Evolutionary conservation across 2,797 vertebrate genomes (phyloP), one percentile per base, ranked within the genome.

Genomic region (Hylomyscus alleni): DNA sequence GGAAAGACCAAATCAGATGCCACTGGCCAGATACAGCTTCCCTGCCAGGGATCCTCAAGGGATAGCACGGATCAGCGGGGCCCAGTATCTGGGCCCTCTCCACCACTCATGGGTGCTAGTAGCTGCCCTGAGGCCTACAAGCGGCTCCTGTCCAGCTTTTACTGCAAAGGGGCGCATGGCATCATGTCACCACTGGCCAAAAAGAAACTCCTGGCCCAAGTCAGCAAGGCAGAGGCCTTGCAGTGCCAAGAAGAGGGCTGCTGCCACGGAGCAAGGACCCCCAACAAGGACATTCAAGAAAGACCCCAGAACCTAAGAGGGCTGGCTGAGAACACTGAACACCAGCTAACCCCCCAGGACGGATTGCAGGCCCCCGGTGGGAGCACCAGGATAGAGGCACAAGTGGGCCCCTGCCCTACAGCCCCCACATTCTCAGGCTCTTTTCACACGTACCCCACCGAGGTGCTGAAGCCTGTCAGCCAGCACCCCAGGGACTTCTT

Each of bases 171-270:
- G 17, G 97, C 97, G 47, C 98, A 98, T 0, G 98, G 98, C 62
- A 99, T 99, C 97, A 99, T 99, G 98, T 99, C 99, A 6, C 99
- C 99, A 0, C 98, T 99, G 98, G 99, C 99, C 98, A 99, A 99
- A 95, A 99, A 99, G 96, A 99, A 99, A 97, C 98, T 99, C 31
- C 96, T 99, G 98, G 99, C 99, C 22, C 99, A 99, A 98, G 99
- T 99, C 80, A 99, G 99, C 98, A 98, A 99, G 34, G 98, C 97
- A 0, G 98, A 98, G 87, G 95, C 98, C 93, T 94, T 97, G 96
- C 97, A 37, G 65, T 93, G 98, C 76, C 98, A 84, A 62, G 96
- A 98, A 44, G 95, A 96, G 44, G 95, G 97, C 88, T 98, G 98
- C 50, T 69, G 56, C 62, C 98, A 97, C 0, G 95, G 98, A 44